A percentile compares a stretch with the other conserved stretches of the same genome.
Evolutionary conservation across 2,113 vertebrate species (phyloP).

Genomic region (Sigmodon hispidus): DNA sequence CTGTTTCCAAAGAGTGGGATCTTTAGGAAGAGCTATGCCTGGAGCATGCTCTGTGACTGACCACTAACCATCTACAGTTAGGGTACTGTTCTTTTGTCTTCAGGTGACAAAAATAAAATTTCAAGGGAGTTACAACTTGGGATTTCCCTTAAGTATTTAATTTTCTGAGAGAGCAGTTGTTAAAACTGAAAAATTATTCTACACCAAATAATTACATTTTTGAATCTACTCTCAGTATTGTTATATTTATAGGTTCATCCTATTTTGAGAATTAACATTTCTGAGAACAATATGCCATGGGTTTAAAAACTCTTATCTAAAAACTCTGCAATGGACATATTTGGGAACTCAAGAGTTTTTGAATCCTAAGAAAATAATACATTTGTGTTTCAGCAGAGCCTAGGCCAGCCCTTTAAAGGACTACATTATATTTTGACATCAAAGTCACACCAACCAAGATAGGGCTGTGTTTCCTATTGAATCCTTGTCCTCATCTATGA

Average conservation of each 20-base stretch:
- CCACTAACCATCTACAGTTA: constrained; percentile 14
- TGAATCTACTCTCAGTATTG: not conserved
- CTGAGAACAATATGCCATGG: not conserved
- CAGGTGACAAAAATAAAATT: constrained; percentile 65
- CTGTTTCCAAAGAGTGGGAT: not conserved
- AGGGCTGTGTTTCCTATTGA: not conserved
- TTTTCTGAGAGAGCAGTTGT: constrained; percentile 48
- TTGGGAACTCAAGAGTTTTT: constrained; percentile 9
- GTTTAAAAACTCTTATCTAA: not conserved
- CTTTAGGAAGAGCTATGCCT: not conserved
- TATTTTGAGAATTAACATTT: constrained; percentile 7
- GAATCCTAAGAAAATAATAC: not conserved
- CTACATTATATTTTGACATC: not conserved
- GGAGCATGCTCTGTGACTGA: fast-evolving
- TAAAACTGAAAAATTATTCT: constrained; percentile 63
- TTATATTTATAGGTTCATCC: not conserved
- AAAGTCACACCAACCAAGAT: not conserved
- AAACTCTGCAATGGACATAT: not conserved
- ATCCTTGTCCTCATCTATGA: not conserved
- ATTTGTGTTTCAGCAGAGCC: not conserved
- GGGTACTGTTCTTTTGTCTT: constrained; percentile 53
- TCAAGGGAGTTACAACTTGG: constrained; percentile 47
- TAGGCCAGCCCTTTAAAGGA: not conserved
- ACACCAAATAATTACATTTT: constrained; percentile 59
- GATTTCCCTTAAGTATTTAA: constrained; percentile 67